Evolutionary conservation across 2,113 vertebrate genomes (phyloP).

Genomic region (Callocephalon fimbriatum): DNA sequence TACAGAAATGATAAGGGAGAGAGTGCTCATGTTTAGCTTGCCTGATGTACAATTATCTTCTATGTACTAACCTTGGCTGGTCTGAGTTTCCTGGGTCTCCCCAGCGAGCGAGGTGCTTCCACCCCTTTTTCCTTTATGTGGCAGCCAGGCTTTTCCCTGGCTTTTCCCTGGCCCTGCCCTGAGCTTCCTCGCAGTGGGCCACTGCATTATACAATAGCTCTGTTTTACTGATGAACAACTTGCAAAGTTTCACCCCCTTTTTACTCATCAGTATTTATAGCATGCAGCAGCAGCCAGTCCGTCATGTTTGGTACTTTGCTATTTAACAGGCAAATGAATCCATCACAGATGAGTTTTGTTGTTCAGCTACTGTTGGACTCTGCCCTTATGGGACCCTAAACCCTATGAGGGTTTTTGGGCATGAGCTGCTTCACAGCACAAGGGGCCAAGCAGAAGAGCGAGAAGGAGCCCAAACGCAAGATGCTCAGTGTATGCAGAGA

Average conservation of each 20-base stretch:
- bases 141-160: neutral
- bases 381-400: neutral
- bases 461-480: conserved; percentile 18
- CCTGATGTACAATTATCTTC: neutral
- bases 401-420: neutral
- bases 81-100: neutral
- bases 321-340: conserved; percentile 20
- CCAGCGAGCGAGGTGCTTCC: neutral
- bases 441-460: neutral
- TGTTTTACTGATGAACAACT: neutral
- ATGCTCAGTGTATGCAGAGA: conserved; percentile 32
- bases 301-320: neutral
- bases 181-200: neutral
- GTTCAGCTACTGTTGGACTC: neutral
- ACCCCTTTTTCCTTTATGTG: neutral
- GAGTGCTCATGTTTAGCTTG: neutral
- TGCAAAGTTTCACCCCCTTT: neutral
- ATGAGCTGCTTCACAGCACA: neutral
- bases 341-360: neutral
- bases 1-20: neutral
- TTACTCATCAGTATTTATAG: conserved; percentile 38
- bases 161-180: neutral
- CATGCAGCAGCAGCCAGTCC: neutral
- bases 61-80: neutral
- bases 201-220: neutral